Conservation (phyloP, 2,113 vertebrate genomes). For the Epinephelus fuscoguttatus region DNA sequence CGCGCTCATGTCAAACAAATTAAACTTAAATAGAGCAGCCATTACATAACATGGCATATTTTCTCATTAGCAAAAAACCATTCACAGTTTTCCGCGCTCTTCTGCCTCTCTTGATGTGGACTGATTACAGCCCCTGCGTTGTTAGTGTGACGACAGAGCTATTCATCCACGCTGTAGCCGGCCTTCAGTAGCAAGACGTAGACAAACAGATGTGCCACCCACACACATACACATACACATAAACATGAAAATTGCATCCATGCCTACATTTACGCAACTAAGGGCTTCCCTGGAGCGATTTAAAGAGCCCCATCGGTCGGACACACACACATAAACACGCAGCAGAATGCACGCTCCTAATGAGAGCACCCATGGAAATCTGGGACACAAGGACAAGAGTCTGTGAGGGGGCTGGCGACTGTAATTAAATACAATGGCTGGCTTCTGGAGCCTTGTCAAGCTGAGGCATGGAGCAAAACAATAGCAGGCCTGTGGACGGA, state of each 20-base stretch:
- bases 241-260: slow-evolving; percentile 32
- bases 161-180: slow-evolving; percentile 64
- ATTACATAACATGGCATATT: slow-evolving; percentile 78
- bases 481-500: slow-evolving; percentile 79
- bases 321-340: slow-evolving; percentile 31
- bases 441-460: slow-evolving; percentile 79
- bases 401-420: slow-evolving; percentile 79
- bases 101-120: slow-evolving; percentile 49
- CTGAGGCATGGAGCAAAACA: slow-evolving; percentile 78
- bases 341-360: slow-evolving; percentile 72
- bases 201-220: slow-evolving; percentile 55
- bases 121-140: slow-evolving; percentile 62
- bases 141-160: slow-evolving; percentile 56
- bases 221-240: neutral
- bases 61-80: slow-evolving; percentile 74
- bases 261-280: slow-evolving; percentile 20
- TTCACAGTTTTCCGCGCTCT: slow-evolving; percentile 57
- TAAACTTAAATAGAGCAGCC: slow-evolving; percentile 69
- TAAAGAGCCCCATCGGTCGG: slow-evolving; percentile 19
- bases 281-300: slow-evolving; percentile 58
- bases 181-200: slow-evolving; percentile 55
- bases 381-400: slow-evolving; percentile 83
- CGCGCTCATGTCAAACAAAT: slow-evolving; percentile 74
- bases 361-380: slow-evolving; percentile 83
- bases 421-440: slow-evolving; percentile 86